Percentiles rank a stretch among this genome's conserved stretches.
These are phyloP conservation scores for Diglossa cyanea DNA, from an alignment of 2,797 vertebrate species.

Conservation along the genomic window DNA sequence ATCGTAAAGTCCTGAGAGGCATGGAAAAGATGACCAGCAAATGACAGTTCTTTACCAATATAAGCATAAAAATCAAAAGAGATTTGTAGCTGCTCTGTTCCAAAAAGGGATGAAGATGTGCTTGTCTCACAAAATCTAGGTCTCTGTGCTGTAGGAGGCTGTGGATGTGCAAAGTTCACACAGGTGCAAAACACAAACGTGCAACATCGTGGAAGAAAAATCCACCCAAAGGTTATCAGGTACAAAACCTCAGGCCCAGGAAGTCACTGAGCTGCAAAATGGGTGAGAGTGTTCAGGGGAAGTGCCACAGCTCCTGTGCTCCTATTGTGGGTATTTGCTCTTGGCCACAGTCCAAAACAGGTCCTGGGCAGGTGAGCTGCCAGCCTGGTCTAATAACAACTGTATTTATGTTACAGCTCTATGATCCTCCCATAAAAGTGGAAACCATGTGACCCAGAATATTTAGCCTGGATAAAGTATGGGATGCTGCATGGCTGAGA, in stretches of 20 bases:
- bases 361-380: not conserved
- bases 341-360: not conserved
- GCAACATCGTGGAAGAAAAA: not conserved
- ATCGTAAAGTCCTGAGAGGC: not conserved
- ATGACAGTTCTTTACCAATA: not conserved
- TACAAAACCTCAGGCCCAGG: not conserved
- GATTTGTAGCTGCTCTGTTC: not conserved
- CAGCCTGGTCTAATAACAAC: not conserved
- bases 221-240: not conserved
- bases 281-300: not conserved
- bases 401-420: not conserved
- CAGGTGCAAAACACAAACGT: not conserved
- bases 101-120: not conserved
- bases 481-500: not conserved
- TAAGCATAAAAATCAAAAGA: not conserved
- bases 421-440: not conserved
- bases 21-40: not conserved
- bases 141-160: not conserved
- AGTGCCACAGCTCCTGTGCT: not conserved
- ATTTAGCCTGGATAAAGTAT: not conserved
- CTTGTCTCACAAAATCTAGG: not conserved
- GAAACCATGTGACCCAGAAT: not conserved
- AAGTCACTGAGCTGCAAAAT: conserved; percentile 13
- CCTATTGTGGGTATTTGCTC: not conserved
- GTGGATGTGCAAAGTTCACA: not conserved